Evolutionary conservation across 2,797 vertebrate genomes (phyloP).

Genomic region (Enteromius unitaeniatus): DNA sequence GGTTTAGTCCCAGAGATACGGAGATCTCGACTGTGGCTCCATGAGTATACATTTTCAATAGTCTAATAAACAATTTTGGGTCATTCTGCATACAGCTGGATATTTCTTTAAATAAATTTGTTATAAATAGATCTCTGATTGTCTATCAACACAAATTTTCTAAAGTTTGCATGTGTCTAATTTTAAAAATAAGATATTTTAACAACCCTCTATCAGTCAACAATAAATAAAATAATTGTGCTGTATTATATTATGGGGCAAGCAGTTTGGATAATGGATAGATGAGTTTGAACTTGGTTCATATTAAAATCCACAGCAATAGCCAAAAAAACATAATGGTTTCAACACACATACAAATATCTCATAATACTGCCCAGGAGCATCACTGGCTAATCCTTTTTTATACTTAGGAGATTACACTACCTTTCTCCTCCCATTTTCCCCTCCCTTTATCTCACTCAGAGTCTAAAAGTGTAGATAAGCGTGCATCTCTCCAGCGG

Average conservation of each 20-base stretch:
- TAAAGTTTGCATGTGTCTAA: background rate
- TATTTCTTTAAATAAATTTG: background rate
- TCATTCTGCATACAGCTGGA: background rate
- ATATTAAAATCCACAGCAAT: no score
- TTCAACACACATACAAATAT: background rate
- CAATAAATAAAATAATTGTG: background rate
- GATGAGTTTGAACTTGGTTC: background rate
- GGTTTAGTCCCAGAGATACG: background rate
- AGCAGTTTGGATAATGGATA: background rate
- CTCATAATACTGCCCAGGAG: background rate
- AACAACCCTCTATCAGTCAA: background rate
- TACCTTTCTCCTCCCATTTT: constrained; percentile 3
- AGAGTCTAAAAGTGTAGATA: constrained; percentile 43
- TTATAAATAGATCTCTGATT: no score
- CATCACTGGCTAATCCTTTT: background rate
- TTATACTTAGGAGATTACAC: background rate
- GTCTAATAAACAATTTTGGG: background rate
- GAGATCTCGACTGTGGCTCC: background rate
- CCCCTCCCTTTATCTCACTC: background rate
- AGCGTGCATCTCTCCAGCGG: constrained; percentile 47
- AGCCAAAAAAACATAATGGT: background rate
- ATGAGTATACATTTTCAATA: background rate
- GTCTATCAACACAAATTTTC: background rate
- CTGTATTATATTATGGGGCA: background rate
- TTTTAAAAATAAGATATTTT: background rate